Base-by-base conservation (phyloP, 2,113 vertebrate species). In the Baryphthengus martii region DNA sequence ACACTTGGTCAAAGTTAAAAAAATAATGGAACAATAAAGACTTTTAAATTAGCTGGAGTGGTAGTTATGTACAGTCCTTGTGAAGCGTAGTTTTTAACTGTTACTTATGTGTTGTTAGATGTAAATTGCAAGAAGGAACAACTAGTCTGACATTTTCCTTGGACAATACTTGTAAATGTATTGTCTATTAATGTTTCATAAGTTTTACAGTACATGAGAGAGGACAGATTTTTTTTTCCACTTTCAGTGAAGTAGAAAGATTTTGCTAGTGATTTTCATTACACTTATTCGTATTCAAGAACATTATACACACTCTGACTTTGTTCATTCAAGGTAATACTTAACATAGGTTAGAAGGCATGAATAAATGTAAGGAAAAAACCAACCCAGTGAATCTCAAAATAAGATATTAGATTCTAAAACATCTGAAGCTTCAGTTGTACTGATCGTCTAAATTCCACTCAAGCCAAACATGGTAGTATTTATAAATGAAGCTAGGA, bases 21-120 rank as follows among this genome's bases (percentile, higher is more conserved):
- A 83, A 95, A 84, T 91, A 96, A 91, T 49, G 17, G 9, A 95
- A 90, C 65, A 53, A 4, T 63, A 88, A 93, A 86, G 28, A 68
- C 7, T 37, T 82, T 49, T 77, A 85, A 74, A 90, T 80, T 68
- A 78, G 66, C 70, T 79, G 42, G 68, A 87, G 31, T 53, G 12
- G 7, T 52, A 55, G 13, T 62, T 90, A n/a, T 3, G 1, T 35
- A 39, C 14, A 24, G 29, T 44, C 6, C 13, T 88, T 65, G 4
- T 33, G 25, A 95, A 76, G 7, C 7, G 78, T 78, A 90, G 9
- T 11, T 66, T 72, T 81, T 58, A 75, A 71, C 21, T 62, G 10
- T n/a, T 88, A 21, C 0, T 44, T 91, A 76, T 76, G 15, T 61
- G 40, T 40, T 72, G 19, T 35, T 85, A n/a, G 6, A 63, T 52